Base-by-base conservation (phyloP, 2,113 vertebrate species). In the Gobio gobio region DNA sequence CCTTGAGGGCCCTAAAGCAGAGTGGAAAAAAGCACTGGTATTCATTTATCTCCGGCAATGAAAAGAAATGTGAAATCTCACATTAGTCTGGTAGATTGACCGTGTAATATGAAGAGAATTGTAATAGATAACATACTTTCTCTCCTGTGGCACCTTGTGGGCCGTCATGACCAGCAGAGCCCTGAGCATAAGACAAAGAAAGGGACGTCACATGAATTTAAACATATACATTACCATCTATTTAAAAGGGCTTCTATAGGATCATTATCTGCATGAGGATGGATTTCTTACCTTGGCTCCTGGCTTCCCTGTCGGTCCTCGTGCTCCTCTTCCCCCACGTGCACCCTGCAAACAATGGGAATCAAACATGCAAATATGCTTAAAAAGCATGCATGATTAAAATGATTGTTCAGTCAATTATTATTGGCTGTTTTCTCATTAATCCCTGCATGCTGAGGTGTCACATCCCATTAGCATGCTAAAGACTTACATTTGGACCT, bases 151-250 rank as follows among this genome's bases (percentile, higher is more conserved):
- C 49, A 4, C 97, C 97, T 1, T 94, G 90, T 13, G 96, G 87
- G 14, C 97, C 97, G 0, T 97, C 96, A 45, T 97, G 95, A 86
- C 96, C 97, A 64, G 95, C 78, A 3, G 95, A 93, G 16, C 97
- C 97, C 97, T 99, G 24, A 78, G 86, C 33, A 9, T 43, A 54
- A 45, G 68, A 86, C 26, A 26, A 18, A 85, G 59, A 83, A 78
- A 84, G 24, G 12, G n/a, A 78, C 14, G 22, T 18, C 10, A 4
- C 40, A 61, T 73, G n/a, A 84, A 72, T 36, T 20, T 72, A 40
- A 79, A 68, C 45, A 78, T 45, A 78, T 10, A 24, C 33, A 43
- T 10, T 18, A 56, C 75, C 0, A 13, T 29, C 12, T 81, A 18
- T 68, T 22, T 13, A 10, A 82, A 64, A 79, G 3, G 14, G 22